phyloP scores from a whole-genome alignment of 2,113 vertebrate genomes.

The Lutjanus erythropterus region DNA sequence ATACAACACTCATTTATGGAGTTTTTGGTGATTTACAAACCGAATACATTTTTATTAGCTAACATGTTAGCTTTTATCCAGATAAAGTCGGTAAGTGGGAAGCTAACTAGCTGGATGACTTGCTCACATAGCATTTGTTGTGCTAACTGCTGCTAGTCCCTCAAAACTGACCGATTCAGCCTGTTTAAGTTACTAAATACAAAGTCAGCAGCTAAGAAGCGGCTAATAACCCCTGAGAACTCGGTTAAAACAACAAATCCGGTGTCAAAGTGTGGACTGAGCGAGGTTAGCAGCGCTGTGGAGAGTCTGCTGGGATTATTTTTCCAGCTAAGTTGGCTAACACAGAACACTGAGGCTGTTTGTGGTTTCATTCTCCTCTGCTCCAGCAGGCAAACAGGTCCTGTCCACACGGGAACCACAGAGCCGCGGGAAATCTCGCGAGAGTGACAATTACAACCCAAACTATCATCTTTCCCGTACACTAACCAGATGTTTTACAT shows the following conservation, averaged over 20 bases:
- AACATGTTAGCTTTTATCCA: too few relatives aligned
- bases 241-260: neutral
- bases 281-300: fast-evolving
- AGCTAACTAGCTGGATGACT: neutral
- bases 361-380: conserved; percentile 18
- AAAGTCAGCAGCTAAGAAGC: conserved; percentile 11
- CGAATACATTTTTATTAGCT: too few relatives aligned
- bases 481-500: too few relatives aligned
- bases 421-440: too few relatives aligned
- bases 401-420: too few relatives aligned
- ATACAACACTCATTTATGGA: too few relatives aligned
- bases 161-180: neutral
- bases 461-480: too few relatives aligned
- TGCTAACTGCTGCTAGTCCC: conserved; percentile 41
- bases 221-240: neutral
- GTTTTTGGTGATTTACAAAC: too few relatives aligned
- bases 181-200: conserved; percentile 13
- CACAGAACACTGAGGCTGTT: conserved; percentile 3
- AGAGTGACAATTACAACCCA: too few relatives aligned
- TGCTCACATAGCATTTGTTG: conserved; percentile 48
- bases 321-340: conserved; percentile 9
- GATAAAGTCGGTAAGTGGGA: neutral
- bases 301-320: fast-evolving
- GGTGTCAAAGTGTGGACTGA: fast-evolving
- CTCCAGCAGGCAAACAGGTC: neutral